Evolutionary conservation across 2,888 invertebrate species (phyloP).

Genomic region (Pristionchus maxplancki): DNA sequence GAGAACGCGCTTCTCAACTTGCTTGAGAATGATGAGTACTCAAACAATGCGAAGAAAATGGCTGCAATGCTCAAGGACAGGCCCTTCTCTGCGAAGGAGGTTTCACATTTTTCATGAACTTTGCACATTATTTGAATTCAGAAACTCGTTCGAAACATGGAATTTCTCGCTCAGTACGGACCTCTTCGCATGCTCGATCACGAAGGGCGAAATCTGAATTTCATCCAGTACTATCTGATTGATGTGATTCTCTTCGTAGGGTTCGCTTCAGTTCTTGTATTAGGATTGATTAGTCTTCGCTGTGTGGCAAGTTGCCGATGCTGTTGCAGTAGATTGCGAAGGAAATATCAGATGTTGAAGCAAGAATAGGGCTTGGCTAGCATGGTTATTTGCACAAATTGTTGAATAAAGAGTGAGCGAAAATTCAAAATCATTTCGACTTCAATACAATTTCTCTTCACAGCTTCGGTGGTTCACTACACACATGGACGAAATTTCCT

Average conservation of each 20-base stretch:
- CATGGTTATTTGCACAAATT: too few species aligned
- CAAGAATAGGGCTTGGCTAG: too few species aligned
- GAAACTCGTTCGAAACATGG: constrained; percentile 21
- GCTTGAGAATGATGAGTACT: not conserved
- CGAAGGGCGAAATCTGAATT: not conserved
- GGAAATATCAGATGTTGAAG: not conserved
- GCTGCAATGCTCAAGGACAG: not conserved
- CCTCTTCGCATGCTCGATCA: constrained; percentile 26
- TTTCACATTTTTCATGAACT: not conserved
- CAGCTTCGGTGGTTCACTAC: too few species aligned
- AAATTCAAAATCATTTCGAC: too few species aligned
- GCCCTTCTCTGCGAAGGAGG: not conserved
- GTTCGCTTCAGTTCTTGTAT: not conserved
- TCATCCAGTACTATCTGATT: constrained; percentile 28
- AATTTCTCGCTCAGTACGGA: constrained; percentile 15
- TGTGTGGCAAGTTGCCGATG: not conserved
- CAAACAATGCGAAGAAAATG: not conserved
- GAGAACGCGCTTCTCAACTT: not conserved
- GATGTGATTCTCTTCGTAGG: not conserved
- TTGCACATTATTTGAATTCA: not conserved
- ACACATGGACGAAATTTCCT: too few species aligned
- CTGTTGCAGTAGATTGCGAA: not conserved
- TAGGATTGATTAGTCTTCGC: not conserved
- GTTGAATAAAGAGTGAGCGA: too few species aligned
- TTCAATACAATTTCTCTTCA: too few species aligned